These are phyloP conservation scores for Semnopithecus entellus DNA, from an alignment of 2,113 vertebrate genomes.

Conservation along the genomic window DNA sequence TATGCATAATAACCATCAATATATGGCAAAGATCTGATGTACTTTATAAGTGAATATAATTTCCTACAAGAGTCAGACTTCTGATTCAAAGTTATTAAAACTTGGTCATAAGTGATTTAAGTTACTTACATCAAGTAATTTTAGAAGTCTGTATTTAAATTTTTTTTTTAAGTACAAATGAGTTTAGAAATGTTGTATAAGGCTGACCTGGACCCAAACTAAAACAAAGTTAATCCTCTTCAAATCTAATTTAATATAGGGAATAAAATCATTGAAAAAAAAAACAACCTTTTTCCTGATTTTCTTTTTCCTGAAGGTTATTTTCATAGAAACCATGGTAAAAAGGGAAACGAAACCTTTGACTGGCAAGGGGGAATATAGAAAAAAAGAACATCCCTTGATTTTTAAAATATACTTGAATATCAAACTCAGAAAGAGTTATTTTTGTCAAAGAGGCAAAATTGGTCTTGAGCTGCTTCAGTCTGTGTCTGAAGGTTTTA, in stretches of 20 bases:
- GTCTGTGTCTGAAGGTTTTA: constrained; percentile 81
- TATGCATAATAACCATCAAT: constrained; percentile 49
- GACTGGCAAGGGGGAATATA: neutral
- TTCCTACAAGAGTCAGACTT: constrained; percentile 49
- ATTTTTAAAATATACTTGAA: constrained; percentile 73
- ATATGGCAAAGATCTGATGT: constrained; percentile 44
- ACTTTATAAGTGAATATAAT: constrained; percentile 60
- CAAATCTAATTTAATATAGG: constrained; percentile 69
- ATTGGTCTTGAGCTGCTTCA: constrained; percentile 78
- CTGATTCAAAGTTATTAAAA: neutral
- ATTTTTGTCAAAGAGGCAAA: constrained; percentile 80
- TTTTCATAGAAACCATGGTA: constrained; percentile 70
- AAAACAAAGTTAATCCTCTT: constrained; percentile 63
- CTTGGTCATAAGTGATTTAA: constrained; percentile 60
- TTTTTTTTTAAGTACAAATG: constrained; percentile 67
- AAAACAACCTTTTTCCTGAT: constrained; percentile 42
- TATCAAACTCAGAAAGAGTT: constrained; percentile 62
- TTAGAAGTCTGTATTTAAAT: constrained; percentile 57
- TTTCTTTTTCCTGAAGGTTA: constrained; percentile 63
- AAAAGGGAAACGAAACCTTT: constrained; percentile 63
- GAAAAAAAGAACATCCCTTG: constrained; percentile 43
- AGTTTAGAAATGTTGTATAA: constrained; percentile 77
- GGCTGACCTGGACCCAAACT: constrained; percentile 72
- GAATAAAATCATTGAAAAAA: constrained; percentile 69
- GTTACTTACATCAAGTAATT: constrained; percentile 64